Conservation (phyloP, 2,113 vertebrate species). For the cattle (Bos taurus) region ARS-UCD2.0 NC_037330.1:2844501-2845000, state of each 20-base stretch:
- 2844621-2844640: not conserved
- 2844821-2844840: not conserved
- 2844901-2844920: not conserved
- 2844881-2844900: not conserved
- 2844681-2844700: not conserved
- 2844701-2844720: not conserved
- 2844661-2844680: not conserved
- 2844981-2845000: not conserved
- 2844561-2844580: not conserved
- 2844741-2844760: not conserved
- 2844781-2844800: not conserved
- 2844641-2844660: not conserved
- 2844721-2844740: not conserved
- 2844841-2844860: not conserved
- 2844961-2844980: not conserved
- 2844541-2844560: not conserved
- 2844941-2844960: not conserved
- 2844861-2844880: not conserved
- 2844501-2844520: slow-evolving; percentile 7
- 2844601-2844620: not conserved
- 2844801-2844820: not conserved
- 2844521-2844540: slow-evolving; percentile 36
- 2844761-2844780: not conserved
- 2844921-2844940: not conserved
- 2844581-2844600: not conserved